Base-by-base conservation (phyloP, 2,888 invertebrate species). In the Zaprionus obscuricornis region DNA sequence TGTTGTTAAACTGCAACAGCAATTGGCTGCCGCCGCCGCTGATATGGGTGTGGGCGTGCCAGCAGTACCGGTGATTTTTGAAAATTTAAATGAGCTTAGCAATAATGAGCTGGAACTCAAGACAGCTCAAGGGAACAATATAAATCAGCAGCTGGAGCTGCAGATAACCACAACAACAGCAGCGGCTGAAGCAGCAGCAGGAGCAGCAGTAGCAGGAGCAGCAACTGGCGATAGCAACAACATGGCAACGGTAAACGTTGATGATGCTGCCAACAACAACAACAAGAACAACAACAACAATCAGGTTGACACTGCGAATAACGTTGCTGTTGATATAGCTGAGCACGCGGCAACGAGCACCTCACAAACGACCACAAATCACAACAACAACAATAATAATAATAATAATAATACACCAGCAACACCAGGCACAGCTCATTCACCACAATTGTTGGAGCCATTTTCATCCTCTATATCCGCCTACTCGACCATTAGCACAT, bases 291-390 rank as follows among this genome's bases (percentile, higher is more conserved):
- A 49, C 29, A 47, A 55, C 24, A 46, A 34, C 34, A 67, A 65
- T 56, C 68, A 81, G 64, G 66, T 73, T 62, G 74, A 76, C 27
- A 34, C 57, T 22, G 65, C 47, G 34, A 39, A n/a, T n/a, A n/a
- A 45, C 47, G 14, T 42, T 45, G 73, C 56, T 59, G 56, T 85
- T 55, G 82, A 73, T 58, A 49, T 68, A 57, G 71, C 57, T 37
- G 68, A 71, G 55, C 57, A 68, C 64, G 39, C 54, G 63, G 63
- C 74, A 58, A 70, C 66, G 54, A 79, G 66, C 76, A 70, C 66
- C 56, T 60, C 74, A 73, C 74, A 62, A 54, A 73, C 69, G 45
- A 67, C 68, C 74, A 69, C 73, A 26, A 67, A 47, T 55, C 59
- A 66, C 68, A 50, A 46, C 40, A 52, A 46, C 39, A 50, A 27